phyloP scores from a whole-genome alignment of 2,113 vertebrate species.

The Pluvianellus socialis region DNA sequence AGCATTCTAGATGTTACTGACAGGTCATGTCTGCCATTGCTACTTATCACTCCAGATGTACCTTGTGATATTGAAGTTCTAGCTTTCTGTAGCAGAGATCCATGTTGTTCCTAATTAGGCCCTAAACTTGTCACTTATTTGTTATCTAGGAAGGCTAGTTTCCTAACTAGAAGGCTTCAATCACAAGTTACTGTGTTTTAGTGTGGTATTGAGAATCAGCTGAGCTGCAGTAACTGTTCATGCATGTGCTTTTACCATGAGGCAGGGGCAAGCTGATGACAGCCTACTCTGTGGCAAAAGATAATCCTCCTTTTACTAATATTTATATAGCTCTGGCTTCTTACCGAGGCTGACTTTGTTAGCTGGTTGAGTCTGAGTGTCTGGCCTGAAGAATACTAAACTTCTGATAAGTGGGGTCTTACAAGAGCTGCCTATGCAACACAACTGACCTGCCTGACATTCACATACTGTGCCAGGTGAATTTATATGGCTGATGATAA shows the following conservation, averaged over 20 bases:
- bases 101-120: not conserved
- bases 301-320: not conserved
- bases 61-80: not conserved
- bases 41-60: not conserved
- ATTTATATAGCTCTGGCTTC: not conserved
- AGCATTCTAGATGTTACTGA: not conserved
- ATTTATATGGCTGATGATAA: not conserved
- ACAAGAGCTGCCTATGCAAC: not conserved
- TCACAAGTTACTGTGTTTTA: not conserved
- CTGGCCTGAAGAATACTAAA: not conserved
- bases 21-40: not conserved
- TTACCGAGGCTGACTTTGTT: not conserved
- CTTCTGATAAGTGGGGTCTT: not conserved
- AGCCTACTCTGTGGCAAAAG: not conserved
- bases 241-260: not conserved
- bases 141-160: not conserved
- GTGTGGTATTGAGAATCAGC: not conserved
- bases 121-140: not conserved
- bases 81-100: not conserved
- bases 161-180: not conserved
- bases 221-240: not conserved
- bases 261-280: not conserved
- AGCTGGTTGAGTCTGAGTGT: not conserved
- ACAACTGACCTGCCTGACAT: not conserved
- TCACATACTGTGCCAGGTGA: not conserved